Base-by-base conservation (phyloP, 37 sponge, comb jelly and placozoan species). In the Diacarnus erythraeanus region DNA sequence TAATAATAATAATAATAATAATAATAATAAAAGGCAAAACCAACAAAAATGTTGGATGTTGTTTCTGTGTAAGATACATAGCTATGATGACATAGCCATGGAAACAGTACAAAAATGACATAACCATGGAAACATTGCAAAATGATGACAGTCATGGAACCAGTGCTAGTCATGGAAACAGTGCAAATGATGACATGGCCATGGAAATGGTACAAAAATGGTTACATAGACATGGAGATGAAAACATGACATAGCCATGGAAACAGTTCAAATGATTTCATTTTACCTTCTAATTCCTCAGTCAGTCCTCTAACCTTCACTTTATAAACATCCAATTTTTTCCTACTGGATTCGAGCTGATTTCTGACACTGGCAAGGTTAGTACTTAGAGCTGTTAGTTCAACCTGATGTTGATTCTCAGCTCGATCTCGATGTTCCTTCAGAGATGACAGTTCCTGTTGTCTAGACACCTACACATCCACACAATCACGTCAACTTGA, bases 281-380 rank as follows among this genome's bases (percentile, higher is more conserved):
- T n/a, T 35, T 3, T 29, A 84, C 85, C 85, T 69, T 57, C 10
- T 22, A 70, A 8, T 30, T 69, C 37, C 22, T 30, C 30, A 10
- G 77, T 25, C 34, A 76, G 70, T 30, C 40, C 51, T 26, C 25
- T 77, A 9, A 56, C 44, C 17, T 29, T 57, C 2, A 0, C 71
- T 47, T 90, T 86, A 3, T 72, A 0, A 23, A 70, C 70, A 31
- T 81, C 42, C 38, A 72, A 33, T 17, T 75, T 72, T 36, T 37
- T 78, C 35, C 72, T 86, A 22, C 64, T 42, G 1, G 27, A 33
- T 43, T 91, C 87, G 35, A 91, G 61, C 79, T 91, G 83, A 17
- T 76, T 69, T 26, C 91, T 77, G 39, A 91, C 35, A 15, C 60
- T 43, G 23, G 82, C 79, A n/a, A 91, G 87, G 78, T 86, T 91